Evolutionary conservation across 2,888 invertebrate species (phyloP).

Genomic region (Clistopyga incitator): DNA sequence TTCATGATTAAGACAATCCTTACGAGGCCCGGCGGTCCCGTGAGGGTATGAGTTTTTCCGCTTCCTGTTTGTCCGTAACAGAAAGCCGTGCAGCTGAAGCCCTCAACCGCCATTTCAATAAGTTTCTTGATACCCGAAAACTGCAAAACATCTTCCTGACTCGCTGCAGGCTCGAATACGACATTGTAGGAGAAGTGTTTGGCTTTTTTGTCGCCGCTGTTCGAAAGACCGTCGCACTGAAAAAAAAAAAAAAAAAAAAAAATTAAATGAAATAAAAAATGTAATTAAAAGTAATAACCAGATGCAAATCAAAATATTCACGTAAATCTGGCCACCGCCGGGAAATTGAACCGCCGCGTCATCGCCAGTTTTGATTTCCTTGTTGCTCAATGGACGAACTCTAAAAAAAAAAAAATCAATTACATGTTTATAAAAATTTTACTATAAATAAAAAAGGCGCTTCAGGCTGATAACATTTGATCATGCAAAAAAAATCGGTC

Average conservation of each 20-base stretch:
- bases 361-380: slow-evolving; percentile 90
- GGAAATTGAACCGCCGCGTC: slow-evolving; percentile 92
- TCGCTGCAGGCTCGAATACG: slow-evolving; percentile 96
- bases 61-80: slow-evolving; percentile 99
- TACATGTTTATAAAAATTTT: too few relatives aligned
- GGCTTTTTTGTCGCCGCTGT: slow-evolving; percentile 88
- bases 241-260: slow-evolving; percentile 11
- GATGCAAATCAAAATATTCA: slow-evolving; percentile 79
- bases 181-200: slow-evolving; percentile 98
- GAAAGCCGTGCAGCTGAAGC: slow-evolving; percentile 96
- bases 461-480: too few relatives aligned
- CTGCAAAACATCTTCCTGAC: slow-evolving; percentile 93
- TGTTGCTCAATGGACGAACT: slow-evolving; percentile 92
- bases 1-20: slow-evolving; percentile 74
- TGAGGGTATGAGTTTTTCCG: slow-evolving; percentile 97
- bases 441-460: too few relatives aligned
- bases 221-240: slow-evolving; percentile 76
- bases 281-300: neutral
- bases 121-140: slow-evolving; percentile 95
- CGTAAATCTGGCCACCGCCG: slow-evolving; percentile 94
- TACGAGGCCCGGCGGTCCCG: slow-evolving; percentile 95
- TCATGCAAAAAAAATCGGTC: neutral
- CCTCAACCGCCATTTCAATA: slow-evolving; percentile 97
- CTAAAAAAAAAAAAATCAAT: slow-evolving; percentile 85
- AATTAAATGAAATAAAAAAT: neutral